Evolutionary conservation across 2,113 vertebrate genomes (phyloP).

Genomic region (Rhegmatorhina hoffmannsi): DNA sequence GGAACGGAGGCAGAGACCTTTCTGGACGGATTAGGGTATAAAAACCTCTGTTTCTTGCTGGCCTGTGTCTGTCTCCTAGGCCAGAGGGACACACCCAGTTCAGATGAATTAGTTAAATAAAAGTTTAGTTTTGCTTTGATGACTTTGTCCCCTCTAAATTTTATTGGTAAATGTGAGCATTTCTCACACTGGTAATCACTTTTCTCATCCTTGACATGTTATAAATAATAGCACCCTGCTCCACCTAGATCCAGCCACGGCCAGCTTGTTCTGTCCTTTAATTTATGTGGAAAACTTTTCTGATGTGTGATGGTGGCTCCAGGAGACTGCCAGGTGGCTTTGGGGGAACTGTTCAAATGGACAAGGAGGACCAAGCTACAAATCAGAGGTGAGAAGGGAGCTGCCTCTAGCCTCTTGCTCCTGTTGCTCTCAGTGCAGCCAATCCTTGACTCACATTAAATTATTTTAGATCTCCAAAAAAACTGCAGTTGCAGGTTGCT

Average conservation of each 20-base stretch:
- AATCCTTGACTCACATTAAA: background rate
- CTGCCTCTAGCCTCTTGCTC: background rate
- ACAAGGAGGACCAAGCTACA: background rate
- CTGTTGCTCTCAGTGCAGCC: background rate
- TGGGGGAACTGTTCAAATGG: background rate
- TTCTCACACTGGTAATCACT: background rate
- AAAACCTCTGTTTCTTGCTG: too few relatives aligned
- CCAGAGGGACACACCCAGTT: too few relatives aligned
- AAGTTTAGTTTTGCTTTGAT: too few relatives aligned
- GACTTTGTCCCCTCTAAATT: too few relatives aligned
- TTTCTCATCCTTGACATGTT: background rate
- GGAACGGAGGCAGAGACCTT: too few relatives aligned
- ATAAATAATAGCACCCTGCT: background rate
- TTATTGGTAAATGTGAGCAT: too few relatives aligned
- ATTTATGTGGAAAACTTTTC: background rate
- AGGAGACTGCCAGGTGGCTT: background rate
- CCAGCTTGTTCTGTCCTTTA: background rate
- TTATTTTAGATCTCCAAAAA: conserved; percentile 52
- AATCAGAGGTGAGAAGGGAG: background rate
- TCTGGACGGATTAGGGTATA: too few relatives aligned
- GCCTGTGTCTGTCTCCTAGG: too few relatives aligned
- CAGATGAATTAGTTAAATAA: too few relatives aligned
- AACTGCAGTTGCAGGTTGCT: conserved; percentile 64
- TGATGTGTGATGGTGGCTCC: background rate
- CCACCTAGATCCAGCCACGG: background rate